Percentiles rank a stretch among this genome's conserved stretches.
Evolutionary conservation across 2,797 vertebrate species (phyloP).

Genomic region (Alcedo quadribrachys): DNA sequence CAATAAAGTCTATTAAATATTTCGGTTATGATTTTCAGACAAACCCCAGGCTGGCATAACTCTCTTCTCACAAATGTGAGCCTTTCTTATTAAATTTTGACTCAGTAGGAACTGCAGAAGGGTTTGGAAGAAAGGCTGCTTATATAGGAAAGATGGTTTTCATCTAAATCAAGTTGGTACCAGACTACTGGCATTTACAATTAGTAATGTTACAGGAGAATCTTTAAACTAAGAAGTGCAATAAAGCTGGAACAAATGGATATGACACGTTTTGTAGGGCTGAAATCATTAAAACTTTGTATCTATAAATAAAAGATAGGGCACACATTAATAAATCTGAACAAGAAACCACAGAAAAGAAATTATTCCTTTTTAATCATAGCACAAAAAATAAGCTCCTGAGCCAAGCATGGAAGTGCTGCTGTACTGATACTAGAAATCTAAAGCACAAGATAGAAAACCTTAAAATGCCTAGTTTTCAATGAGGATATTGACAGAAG

Average conservation of each 20-base stretch:
- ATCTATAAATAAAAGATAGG: slow-evolving; percentile 58
- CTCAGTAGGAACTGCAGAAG: not conserved
- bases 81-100: not conserved
- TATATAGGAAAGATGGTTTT: not conserved
- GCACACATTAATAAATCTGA: slow-evolving; percentile 24
- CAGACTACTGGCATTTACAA: not conserved
- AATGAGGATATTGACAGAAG: not conserved
- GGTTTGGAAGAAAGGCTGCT: not conserved
- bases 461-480: not conserved
- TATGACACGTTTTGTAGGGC: slow-evolving; percentile 2
- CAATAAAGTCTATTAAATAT: not conserved
- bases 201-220: slow-evolving; percentile 6
- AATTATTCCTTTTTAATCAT: slow-evolving; percentile 14
- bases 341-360: not conserved
- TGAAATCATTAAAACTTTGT: slow-evolving; percentile 49
- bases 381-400: not conserved
- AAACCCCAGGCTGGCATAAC: not conserved
- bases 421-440: not conserved
- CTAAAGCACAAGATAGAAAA: not conserved
- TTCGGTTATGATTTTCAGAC: not conserved
- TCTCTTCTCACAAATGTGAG: not conserved
- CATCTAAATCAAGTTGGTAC: not conserved
- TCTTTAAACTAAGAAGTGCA: not conserved
- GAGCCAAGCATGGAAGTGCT: not conserved
- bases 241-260: not conserved